These are phyloP conservation scores for Acridotheres tristis DNA, from an alignment of 2,797 vertebrate genomes.

Conservation along the genomic window DNA sequence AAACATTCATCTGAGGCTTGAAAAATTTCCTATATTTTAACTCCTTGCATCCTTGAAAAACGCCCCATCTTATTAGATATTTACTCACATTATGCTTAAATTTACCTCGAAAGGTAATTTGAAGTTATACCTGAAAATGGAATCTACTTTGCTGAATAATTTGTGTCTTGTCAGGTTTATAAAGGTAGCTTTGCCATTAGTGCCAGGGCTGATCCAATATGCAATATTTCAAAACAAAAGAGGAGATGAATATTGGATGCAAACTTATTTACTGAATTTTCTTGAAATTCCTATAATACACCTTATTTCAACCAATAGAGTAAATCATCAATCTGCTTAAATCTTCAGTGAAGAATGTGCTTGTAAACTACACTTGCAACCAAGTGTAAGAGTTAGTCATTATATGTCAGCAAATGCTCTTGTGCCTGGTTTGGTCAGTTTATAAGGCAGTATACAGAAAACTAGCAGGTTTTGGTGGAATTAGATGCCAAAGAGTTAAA, in stretches of 20 bases:
- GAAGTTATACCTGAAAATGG: neutral
- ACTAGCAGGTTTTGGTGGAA: neutral
- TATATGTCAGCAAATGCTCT: neutral
- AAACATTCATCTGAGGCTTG: neutral
- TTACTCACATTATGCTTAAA: neutral
- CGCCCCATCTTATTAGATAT: neutral
- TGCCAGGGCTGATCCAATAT: neutral
- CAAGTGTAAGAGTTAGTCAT: neutral
- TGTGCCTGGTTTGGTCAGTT: neutral
- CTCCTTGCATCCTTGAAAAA: neutral
- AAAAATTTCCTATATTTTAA: neutral
- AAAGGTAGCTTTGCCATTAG: neutral
- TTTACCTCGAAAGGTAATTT: neutral
- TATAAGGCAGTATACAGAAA: neutral
- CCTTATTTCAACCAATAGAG: neutral
- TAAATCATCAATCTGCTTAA: neutral
- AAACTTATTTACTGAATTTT: neutral
- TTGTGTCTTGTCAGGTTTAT: neutral
- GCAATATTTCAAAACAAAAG: neutral
- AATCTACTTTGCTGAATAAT: neutral
- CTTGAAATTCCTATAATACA: neutral
- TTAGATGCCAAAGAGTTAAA: neutral
- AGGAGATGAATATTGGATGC: neutral
- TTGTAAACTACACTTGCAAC: neutral
- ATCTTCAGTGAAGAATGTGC: neutral